Percentiles rank a stretch among this genome's conserved stretches.
Evolutionary conservation across 2,888 invertebrate genomes (phyloP).

Genomic region (Galeopsomyia nigrocyanea): DNA sequence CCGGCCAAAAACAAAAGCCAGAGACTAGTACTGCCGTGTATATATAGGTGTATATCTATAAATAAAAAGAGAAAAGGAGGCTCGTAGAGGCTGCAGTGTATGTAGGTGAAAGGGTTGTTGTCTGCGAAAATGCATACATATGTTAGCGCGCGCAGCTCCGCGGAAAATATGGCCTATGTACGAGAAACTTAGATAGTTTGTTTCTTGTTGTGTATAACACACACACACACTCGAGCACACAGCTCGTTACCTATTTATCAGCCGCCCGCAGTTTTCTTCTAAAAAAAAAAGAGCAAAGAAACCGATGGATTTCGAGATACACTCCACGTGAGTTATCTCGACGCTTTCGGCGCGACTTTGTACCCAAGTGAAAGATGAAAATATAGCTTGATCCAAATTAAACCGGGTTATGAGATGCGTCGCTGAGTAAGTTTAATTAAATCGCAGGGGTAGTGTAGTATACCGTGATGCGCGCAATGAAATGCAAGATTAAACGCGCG

Average conservation of each 20-base stretch:
- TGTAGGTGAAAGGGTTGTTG: background rate
- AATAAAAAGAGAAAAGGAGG: slow-evolving; percentile 4
- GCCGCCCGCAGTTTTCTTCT: slow-evolving; percentile 52
- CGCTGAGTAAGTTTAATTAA: slow-evolving; percentile 42
- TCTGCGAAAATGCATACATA: slow-evolving; percentile 2
- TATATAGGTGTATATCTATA: background rate
- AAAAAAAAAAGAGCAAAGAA: background rate
- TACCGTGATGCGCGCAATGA: no score
- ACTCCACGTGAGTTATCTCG: background rate
- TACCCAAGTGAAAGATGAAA: background rate
- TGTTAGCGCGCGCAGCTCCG: slow-evolving; percentile 29
- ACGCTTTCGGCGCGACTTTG: background rate
- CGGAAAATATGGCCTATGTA: slow-evolving; percentile 47
- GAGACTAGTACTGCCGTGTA: background rate
- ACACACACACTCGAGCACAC: slow-evolving; percentile 28
- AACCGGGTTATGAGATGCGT: background rate
- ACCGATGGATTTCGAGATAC: background rate
- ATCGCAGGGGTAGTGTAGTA: slow-evolving; percentile 23
- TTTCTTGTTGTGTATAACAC: slow-evolving; percentile 50
- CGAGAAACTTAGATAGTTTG: slow-evolving; percentile 54
- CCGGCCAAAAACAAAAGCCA: slow-evolving; percentile 25
- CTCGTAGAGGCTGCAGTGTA: background rate
- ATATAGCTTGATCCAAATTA: slow-evolving; percentile 10
- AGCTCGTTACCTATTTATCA: slow-evolving; percentile 53
- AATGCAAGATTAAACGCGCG: slow-evolving; percentile 33